A percentile compares a stretch with the other conserved stretches of the same genome.
phyloP scores from a whole-genome alignment of 2,888 invertebrate species.

The Hypsopygia costalis region DNA sequence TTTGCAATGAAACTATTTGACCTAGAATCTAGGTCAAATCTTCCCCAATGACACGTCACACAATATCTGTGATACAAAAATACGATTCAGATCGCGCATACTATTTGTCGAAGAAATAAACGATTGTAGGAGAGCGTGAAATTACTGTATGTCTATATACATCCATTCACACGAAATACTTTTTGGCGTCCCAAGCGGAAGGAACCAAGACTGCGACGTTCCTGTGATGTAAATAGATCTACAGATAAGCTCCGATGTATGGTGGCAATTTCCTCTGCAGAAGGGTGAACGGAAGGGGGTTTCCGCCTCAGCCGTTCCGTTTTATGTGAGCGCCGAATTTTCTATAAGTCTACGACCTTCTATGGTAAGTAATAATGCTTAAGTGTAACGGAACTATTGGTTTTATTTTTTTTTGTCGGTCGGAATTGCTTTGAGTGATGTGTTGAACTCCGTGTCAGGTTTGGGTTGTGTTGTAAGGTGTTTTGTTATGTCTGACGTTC shows the following conservation, averaged over 20 bases:
- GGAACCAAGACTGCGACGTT: constrained; percentile 40
- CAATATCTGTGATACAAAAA: constrained; percentile 2
- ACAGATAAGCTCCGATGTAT: constrained; percentile 68
- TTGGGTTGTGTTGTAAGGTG: too few relatives aligned
- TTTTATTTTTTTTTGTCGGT: constrained; percentile 1
- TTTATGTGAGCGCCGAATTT: constrained; percentile 49
- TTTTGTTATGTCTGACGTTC: too few relatives aligned
- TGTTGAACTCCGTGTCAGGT: too few relatives aligned
- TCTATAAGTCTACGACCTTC: constrained; percentile 21
- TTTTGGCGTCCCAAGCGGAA: constrained; percentile 27
- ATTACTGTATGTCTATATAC: constrained; percentile 8
- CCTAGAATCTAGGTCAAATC: too few relatives aligned
- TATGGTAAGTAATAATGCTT: constrained; percentile 13
- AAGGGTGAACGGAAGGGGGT: constrained; percentile 60
- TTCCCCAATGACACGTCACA: not conserved
- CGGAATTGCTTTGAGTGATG: too few relatives aligned
- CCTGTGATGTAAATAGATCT: constrained; percentile 64
- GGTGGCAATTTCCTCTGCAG: constrained; percentile 63
- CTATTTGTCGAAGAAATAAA: constrained; percentile 6
- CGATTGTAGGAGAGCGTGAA: constrained; percentile 4
- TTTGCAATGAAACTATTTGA: too few relatives aligned
- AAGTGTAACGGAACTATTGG: constrained; percentile 12
- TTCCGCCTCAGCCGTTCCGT: constrained; percentile 44
- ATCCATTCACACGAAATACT: constrained; percentile 24
- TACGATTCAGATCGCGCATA: constrained; percentile 4